A percentile compares a stretch with the other conserved stretches of the same genome.
Conservation (phyloP, 2,797 vertebrate species). For the Hapalemur alaotrensis region DNA sequence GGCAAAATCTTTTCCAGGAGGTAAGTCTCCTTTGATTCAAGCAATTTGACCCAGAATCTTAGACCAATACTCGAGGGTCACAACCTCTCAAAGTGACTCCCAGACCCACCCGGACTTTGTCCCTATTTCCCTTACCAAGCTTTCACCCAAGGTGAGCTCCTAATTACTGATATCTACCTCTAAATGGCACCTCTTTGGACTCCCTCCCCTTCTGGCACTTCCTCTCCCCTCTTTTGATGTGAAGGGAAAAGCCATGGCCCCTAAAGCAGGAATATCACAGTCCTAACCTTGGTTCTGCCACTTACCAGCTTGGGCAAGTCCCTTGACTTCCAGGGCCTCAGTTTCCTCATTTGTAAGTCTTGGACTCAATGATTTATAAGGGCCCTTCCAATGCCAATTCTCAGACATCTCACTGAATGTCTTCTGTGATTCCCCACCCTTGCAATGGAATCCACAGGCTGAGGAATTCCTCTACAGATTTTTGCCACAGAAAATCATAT, state of each 20-base stretch:
- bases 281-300: background rate
- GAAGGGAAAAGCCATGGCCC: background rate
- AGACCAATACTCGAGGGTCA: background rate
- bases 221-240: background rate
- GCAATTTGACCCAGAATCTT: background rate
- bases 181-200: background rate
- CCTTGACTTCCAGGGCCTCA: constrained; percentile 43
- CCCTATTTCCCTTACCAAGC: constrained; percentile 5
- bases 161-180: background rate
- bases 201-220: background rate
- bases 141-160: background rate
- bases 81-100: background rate
- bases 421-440: constrained; percentile 15
- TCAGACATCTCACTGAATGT: background rate
- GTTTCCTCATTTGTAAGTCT: constrained; percentile 33
- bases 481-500: constrained; percentile 89
- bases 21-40: constrained; percentile 56
- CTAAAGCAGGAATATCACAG: background rate
- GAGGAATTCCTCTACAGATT: constrained; percentile 87
- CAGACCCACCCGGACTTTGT: background rate
- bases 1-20: constrained; percentile 79
- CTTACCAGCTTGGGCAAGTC: constrained; percentile 6
- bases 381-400: background rate
- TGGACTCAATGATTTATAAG: background rate
- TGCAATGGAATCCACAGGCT: constrained; percentile 82